phyloP scores from a whole-genome alignment of 1,140 invertebrate genomes.

The Brachystomella parvula region DNA sequence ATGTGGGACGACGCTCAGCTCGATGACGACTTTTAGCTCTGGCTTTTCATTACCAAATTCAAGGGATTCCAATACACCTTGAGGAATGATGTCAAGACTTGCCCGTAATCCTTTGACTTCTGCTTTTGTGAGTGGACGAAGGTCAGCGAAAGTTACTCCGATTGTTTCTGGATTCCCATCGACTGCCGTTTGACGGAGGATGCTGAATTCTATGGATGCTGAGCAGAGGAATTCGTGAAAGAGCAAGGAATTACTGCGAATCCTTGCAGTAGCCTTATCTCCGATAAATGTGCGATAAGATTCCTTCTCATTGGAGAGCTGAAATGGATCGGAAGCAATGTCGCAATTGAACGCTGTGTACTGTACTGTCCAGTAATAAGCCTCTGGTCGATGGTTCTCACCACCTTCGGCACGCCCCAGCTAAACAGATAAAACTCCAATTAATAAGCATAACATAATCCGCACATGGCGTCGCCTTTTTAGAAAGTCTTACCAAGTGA shows the following conservation, averaged over 20 bases:
- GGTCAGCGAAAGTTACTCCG: conserved; percentile 11
- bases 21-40: conserved; percentile 18
- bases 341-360: conserved; percentile 22
- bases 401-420: conserved; percentile 1
- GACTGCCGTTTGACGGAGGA: neutral
- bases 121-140: conserved; percentile 11
- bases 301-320: conserved; percentile 8
- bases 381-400: neutral
- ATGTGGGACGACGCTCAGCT: conserved; percentile 15
- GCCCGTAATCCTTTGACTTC: neutral
- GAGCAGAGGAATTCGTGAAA: conserved; percentile 19
- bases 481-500: conserved; percentile 16
- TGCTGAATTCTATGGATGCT: conserved; percentile 18
- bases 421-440: neutral
- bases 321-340: conserved; percentile 24
- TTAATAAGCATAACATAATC: too few species aligned
- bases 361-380: conserved; percentile 19
- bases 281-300: conserved; percentile 22
- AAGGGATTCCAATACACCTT: neutral
- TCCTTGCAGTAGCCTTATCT: conserved; percentile 28
- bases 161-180: conserved; percentile 8
- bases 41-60: conserved; percentile 11
- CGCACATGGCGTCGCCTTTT: too few species aligned
- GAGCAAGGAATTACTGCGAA: conserved; percentile 15
- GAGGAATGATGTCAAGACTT: conserved; percentile 12